phyloP scores from a whole-genome alignment of 2,888 invertebrate species.

The Acheta domesticus region DNA sequence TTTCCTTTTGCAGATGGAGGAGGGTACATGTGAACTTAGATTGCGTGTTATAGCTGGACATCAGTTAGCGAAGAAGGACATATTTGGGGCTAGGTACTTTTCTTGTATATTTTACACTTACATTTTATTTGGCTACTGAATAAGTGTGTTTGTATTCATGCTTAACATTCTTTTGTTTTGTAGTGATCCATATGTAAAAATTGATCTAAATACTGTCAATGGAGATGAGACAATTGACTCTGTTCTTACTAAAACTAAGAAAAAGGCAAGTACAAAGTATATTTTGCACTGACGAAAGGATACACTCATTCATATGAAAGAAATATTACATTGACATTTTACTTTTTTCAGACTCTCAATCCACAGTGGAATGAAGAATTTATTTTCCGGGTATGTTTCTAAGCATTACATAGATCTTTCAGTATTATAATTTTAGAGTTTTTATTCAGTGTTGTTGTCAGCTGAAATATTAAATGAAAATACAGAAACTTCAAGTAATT shows the following conservation, averaged over 20 bases:
- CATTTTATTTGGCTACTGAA: constrained; percentile 34
- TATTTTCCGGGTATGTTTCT: constrained; percentile 78
- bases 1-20: constrained; percentile 46
- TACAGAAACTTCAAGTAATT: too few species aligned
- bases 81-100: constrained; percentile 90
- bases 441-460: too few species aligned
- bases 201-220: constrained; percentile 81
- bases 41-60: constrained; percentile 82
- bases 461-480: too few species aligned
- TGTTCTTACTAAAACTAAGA: constrained; percentile 93
- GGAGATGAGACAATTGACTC: constrained; percentile 87
- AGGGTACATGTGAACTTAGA: constrained; percentile 76
- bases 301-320: constrained; percentile 3
- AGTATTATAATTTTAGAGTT: too few species aligned
- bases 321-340: too few species aligned
- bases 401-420: too few species aligned
- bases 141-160: neutral
- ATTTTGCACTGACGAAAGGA: too few species aligned
- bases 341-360: constrained; percentile 78
- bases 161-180: constrained; percentile 42
- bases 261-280: constrained; percentile 64
- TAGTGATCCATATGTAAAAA: constrained; percentile 95
- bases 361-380: constrained; percentile 98
- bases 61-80: constrained; percentile 95
- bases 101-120: constrained; percentile 31